phyloP scores from a whole-genome alignment of 1,140 invertebrate genomes.

The Pseudomyrmex sp. region DNA sequence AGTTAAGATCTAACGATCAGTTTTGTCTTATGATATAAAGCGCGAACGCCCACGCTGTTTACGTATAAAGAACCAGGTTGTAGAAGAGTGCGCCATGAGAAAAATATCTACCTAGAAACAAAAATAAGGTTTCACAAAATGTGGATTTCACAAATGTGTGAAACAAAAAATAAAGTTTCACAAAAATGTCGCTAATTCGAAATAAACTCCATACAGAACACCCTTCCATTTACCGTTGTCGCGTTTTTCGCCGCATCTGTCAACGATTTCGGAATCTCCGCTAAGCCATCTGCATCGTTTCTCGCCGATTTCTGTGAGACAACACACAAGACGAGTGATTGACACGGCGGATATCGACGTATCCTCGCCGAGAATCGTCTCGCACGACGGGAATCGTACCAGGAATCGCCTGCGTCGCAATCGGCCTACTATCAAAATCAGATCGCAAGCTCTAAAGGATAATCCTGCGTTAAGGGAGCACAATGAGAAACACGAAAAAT shows the following conservation, averaged over 20 bases:
- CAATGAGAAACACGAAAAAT: constrained; percentile 85
- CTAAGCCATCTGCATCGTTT: constrained; percentile 78
- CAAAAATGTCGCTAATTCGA: no score
- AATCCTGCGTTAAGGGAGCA: constrained; percentile 83
- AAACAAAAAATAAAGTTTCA: neutral
- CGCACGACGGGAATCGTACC: constrained; percentile 66
- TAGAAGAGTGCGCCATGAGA: constrained; percentile 7
- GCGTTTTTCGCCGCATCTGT: constrained; percentile 89
- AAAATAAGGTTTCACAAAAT: neutral
- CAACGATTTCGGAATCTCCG: constrained; percentile 89
- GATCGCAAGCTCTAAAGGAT: constrained; percentile 84
- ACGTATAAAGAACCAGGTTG: neutral
- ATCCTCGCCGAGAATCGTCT: constrained; percentile 85
- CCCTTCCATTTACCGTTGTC: constrained; percentile 84
- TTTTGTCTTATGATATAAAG: neutral
- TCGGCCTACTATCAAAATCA: constrained; percentile 81
- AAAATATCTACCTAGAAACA: constrained; percentile 35
- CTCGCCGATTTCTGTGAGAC: constrained; percentile 65
- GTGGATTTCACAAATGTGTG: neutral
- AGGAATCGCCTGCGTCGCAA: constrained; percentile 76
- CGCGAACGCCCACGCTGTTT: neutral
- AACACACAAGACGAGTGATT: constrained; percentile 87
- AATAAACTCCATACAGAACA: constrained; percentile 33
- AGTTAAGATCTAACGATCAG: neutral
- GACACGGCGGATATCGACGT: constrained; percentile 94